Percentiles rank a stretch among this genome's conserved stretches.
Conservation (phyloP, 2,797 vertebrate genomes). For the Macropus fuliginosus region DNA sequence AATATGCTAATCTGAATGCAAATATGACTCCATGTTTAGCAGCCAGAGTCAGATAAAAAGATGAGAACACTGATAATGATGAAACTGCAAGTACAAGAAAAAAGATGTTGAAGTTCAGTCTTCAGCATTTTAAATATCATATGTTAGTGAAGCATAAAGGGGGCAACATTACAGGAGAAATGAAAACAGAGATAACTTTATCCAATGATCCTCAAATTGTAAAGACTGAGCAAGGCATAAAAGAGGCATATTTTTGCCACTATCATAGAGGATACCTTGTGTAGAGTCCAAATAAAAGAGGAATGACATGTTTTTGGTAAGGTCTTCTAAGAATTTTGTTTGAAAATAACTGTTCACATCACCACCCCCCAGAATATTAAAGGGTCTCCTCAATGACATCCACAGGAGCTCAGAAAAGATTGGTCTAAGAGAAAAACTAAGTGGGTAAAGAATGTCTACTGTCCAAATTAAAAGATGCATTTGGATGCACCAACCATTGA, state of each 20-base stretch:
- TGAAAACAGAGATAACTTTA: not conserved
- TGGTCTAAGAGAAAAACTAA: not conserved
- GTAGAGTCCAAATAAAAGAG: not conserved
- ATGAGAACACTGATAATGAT: not conserved
- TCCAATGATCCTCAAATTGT: not conserved
- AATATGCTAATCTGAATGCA: not conserved
- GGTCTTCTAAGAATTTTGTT: not conserved
- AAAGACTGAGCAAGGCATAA: not conserved
- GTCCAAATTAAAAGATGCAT: not conserved
- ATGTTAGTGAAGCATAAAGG: not conserved
- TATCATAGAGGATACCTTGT: not conserved
- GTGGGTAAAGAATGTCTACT: not conserved
- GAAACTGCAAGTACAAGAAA: not conserved
- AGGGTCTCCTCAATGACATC: not conserved
- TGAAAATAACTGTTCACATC: not conserved
- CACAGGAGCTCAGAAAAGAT: not conserved
- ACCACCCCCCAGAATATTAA: not conserved
- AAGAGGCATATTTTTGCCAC: not conserved
- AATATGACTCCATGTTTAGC: too few species aligned
- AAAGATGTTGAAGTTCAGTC: not conserved
- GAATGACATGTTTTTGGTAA: not conserved
- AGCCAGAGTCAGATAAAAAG: not conserved
- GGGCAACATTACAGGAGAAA: not conserved
- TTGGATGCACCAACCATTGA: not conserved
- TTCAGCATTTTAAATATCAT: slow-evolving; percentile 3